Evolutionary conservation across 2,113 vertebrate species (phyloP).

Genomic region (Arenaria interpres): DNA sequence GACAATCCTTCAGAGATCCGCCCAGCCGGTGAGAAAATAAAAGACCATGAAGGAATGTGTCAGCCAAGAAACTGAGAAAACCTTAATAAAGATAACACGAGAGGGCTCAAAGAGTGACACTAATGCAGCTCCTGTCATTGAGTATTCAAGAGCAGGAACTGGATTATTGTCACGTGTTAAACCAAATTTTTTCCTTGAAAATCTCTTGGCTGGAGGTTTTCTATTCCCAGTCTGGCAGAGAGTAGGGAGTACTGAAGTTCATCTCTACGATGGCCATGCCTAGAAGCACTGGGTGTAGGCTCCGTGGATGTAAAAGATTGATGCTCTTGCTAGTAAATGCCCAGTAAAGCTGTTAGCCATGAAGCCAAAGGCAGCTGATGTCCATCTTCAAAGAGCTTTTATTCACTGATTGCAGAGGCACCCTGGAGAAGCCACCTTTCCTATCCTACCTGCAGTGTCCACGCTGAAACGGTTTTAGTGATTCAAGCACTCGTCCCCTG

Average conservation of each 20-base stretch:
- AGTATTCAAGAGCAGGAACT: neutral
- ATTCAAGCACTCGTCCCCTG: neutral
- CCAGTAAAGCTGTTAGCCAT: neutral
- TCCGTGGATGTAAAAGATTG: neutral
- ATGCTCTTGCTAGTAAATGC: neutral
- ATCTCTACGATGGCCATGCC: neutral
- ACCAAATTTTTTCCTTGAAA: neutral
- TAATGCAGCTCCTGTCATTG: neutral
- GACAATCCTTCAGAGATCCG: neutral
- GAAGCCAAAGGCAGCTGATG: neutral
- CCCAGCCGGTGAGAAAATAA: neutral
- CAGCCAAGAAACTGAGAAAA: neutral
- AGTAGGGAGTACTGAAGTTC: neutral
- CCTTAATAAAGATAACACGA: neutral
- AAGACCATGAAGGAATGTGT: neutral
- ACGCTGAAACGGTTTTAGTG: neutral
- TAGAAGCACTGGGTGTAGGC: neutral
- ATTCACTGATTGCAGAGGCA: neutral
- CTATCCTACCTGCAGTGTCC: neutral
- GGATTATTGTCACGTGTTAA: neutral
- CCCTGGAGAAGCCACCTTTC: neutral
- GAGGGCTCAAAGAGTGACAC: neutral
- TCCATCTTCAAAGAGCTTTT: neutral
- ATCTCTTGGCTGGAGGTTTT: neutral
- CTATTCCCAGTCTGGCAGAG: neutral